Conservation (phyloP, 1,140 invertebrate species). For the Steinernema feltiae region DNA sequence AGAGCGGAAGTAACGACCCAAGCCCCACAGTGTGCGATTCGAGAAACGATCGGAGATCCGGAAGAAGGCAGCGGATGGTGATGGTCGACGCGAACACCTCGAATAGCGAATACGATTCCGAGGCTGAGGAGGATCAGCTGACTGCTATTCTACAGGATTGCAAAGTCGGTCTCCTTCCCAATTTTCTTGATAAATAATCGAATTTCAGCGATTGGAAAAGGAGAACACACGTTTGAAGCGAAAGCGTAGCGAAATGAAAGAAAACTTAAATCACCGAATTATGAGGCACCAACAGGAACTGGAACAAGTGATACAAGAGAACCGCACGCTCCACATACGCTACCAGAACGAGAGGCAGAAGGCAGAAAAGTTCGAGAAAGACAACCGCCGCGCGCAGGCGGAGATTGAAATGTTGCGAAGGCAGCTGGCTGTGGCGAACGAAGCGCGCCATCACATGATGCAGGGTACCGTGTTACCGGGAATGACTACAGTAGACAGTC, state of each 20-base stretch:
- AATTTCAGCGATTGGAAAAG: background rate
- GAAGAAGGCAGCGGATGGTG: background rate
- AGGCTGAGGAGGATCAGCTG: background rate
- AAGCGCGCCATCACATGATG: background rate
- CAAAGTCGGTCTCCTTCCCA: too few relatives aligned
- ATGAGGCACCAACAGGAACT: background rate
- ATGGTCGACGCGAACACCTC: background rate
- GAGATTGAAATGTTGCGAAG: background rate
- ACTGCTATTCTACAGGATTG: background rate
- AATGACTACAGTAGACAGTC: background rate
- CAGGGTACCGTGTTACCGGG: background rate
- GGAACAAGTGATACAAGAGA: background rate
- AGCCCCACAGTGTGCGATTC: background rate
- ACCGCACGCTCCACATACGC: background rate
- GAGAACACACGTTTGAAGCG: background rate
- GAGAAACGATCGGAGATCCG: background rate
- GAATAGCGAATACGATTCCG: background rate
- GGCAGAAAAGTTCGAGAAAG: too few relatives aligned
- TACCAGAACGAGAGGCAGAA: too few relatives aligned
- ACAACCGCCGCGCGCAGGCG: background rate
- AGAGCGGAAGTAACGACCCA: background rate
- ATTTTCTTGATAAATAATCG: too few relatives aligned
- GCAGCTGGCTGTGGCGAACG: background rate
- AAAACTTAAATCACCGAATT: background rate
- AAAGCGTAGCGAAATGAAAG: background rate